These are phyloP conservation scores for Sciurus carolinensis DNA, from an alignment of 2,797 vertebrate genomes.

Conservation along the genomic window DNA sequence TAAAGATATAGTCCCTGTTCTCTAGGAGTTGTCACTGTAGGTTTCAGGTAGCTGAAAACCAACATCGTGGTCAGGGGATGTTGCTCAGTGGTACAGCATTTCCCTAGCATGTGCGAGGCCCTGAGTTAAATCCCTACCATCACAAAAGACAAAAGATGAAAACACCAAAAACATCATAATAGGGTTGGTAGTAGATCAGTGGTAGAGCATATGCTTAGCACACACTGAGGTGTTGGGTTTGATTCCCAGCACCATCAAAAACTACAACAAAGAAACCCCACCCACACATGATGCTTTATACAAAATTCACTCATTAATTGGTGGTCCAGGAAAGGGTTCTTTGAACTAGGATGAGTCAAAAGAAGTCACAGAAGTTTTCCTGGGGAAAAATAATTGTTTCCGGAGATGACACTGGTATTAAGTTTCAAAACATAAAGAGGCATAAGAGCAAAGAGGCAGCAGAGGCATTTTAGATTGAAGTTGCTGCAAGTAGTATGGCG, in stretches of 20 bases:
- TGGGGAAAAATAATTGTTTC: background rate
- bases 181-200: too few species aligned
- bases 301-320: background rate
- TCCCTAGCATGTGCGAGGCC: background rate
- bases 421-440: conserved; percentile 7
- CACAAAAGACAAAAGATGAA: background rate
- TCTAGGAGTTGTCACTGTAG: background rate
- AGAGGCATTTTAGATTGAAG: background rate
- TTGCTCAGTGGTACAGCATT: background rate
- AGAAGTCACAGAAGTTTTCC: background rate
- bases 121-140: too few species aligned
- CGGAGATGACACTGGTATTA: background rate
- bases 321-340: background rate
- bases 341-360: background rate
- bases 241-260: too few species aligned
- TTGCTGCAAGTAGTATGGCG: background rate
- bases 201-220: too few species aligned
- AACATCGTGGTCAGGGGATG: background rate
- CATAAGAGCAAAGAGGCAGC: background rate
- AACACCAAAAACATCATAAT: too few species aligned
- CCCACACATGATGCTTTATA: background rate
- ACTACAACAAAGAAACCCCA: background rate
- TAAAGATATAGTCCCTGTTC: background rate
- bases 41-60: background rate
- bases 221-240: too few species aligned